Evolutionary conservation across 2,888 invertebrate species (phyloP).

Genomic region (Petrolisthes cinctipes): DNA sequence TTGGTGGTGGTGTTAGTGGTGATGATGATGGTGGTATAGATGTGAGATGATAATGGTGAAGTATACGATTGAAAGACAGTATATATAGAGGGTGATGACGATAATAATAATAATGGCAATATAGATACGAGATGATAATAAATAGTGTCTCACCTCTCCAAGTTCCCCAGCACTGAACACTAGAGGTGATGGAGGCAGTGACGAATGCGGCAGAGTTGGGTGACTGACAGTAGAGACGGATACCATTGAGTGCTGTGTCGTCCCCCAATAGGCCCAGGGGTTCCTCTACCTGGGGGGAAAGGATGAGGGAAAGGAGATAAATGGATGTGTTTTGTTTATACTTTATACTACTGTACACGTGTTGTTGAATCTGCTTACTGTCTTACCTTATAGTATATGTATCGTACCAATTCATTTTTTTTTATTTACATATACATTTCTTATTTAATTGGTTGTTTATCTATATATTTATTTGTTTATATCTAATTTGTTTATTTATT

Average conservation of each 20-base stretch:
- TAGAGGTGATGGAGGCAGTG: not conserved
- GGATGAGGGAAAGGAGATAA: not conserved
- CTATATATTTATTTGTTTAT: no score
- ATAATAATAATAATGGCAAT: not conserved
- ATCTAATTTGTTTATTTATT: no score
- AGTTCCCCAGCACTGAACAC: constrained; percentile 14
- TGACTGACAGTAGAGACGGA: constrained; percentile 24
- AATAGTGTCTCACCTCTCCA: constrained; percentile 11
- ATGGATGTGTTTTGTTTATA: not conserved
- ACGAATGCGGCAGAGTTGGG: not conserved
- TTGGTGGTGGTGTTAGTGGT: not conserved
- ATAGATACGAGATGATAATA: not conserved
- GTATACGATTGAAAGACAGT: not conserved
- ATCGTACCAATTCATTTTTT: no score
- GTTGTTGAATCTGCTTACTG: no score
- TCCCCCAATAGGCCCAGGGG: not conserved
- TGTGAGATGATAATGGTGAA: not conserved
- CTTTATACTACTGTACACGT: not conserved
- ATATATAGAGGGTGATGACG: not conserved
- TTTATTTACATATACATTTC: no score
- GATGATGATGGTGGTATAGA: not conserved
- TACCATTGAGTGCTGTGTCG: constrained; percentile 29
- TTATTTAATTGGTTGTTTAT: no score
- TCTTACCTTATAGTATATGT: no score
- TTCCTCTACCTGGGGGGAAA: constrained; percentile 15